Conservation (phyloP, 2,113 vertebrate genomes). For the Ciconia maguari region DNA sequence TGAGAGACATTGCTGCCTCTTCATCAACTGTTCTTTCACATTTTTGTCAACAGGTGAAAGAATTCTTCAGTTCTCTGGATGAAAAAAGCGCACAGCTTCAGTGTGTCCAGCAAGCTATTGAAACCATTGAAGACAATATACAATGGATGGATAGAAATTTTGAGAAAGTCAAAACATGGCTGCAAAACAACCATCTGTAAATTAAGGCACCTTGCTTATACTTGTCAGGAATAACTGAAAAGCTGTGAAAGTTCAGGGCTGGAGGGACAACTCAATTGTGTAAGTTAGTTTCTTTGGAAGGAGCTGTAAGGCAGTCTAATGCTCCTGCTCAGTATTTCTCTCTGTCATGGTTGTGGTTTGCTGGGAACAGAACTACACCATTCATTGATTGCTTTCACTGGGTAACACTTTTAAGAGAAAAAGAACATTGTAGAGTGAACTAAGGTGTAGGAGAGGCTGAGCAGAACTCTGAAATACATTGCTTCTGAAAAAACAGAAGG, state of each 20-base stretch:
- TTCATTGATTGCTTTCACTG: background rate
- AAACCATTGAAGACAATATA: constrained; percentile 88
- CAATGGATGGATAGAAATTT: constrained; percentile 86
- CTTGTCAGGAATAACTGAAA: background rate
- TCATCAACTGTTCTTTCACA: background rate
- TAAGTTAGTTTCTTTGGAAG: background rate
- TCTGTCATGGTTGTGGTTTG: background rate
- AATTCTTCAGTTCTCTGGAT: constrained; percentile 84
- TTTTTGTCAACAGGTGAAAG: constrained; percentile 72
- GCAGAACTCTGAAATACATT: background rate
- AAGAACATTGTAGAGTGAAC: no score
- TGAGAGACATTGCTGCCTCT: background rate
- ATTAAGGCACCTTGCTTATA: background rate
- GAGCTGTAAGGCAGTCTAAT: no score
- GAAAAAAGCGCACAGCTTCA: constrained; percentile 80
- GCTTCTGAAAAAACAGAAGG: background rate
- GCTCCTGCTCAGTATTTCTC: background rate
- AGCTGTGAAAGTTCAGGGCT: background rate
- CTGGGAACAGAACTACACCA: background rate
- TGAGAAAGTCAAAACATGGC: constrained; percentile 79
- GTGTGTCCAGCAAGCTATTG: constrained; percentile 83
- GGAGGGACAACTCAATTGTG: no score
- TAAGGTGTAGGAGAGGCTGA: accelerated
- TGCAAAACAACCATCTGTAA: constrained; percentile 25
- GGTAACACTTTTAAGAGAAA: background rate